Conservation (phyloP, 2,113 vertebrate species). For the Cricetomys ansorgei region DNA sequence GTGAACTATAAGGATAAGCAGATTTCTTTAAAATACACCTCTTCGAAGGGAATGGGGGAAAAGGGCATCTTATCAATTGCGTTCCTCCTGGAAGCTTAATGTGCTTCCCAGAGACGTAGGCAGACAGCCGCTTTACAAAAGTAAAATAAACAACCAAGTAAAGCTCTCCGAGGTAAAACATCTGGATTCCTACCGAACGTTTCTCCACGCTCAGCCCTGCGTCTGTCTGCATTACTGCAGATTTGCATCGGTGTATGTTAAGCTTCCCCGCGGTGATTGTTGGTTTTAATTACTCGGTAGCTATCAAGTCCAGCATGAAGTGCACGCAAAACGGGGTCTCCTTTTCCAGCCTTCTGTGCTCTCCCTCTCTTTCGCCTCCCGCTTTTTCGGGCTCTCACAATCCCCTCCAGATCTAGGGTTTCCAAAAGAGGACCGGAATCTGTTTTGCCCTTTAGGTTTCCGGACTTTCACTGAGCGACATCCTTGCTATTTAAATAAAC, state of each 20-base stretch:
- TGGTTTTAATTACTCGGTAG: constrained; percentile 65
- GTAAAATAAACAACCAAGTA: constrained; percentile 55
- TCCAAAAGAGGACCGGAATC: neutral
- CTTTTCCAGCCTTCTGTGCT: neutral
- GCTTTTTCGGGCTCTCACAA: neutral
- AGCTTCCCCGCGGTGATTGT: constrained; percentile 36
- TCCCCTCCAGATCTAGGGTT: neutral
- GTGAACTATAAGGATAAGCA: constrained; percentile 65
- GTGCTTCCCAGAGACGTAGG: constrained; percentile 64
- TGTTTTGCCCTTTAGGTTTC: neutral
- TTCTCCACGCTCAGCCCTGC: constrained; percentile 41
- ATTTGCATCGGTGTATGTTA: constrained; percentile 56
- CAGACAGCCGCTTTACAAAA: constrained; percentile 30
- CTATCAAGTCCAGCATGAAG: neutral
- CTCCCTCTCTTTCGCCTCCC: neutral
- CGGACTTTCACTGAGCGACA: neutral
- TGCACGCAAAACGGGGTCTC: neutral
- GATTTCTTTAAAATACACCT: constrained; percentile 84
- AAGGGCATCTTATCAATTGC: constrained; percentile 57
- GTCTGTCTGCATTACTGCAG: constrained; percentile 28
- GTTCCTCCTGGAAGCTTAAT: constrained; percentile 72
- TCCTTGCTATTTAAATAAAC: neutral
- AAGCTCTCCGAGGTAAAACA: constrained; percentile 70
- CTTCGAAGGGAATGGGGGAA: constrained; percentile 12
- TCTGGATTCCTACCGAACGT: constrained; percentile 65